Conservation (phyloP, 1,140 invertebrate species). For the Armadillidium nasatum region DNA sequence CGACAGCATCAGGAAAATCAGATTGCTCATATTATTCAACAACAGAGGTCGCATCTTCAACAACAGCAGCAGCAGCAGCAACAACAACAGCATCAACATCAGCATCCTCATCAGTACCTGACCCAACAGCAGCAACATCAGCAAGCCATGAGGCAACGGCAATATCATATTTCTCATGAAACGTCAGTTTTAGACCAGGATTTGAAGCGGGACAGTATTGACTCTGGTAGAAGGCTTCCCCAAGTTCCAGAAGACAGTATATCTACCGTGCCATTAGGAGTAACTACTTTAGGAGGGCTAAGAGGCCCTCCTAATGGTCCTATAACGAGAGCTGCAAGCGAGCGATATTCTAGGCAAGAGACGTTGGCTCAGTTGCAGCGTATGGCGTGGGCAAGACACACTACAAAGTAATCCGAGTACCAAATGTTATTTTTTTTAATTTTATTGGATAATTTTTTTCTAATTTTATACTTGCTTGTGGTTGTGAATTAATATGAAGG, state of each 20-base stretch:
- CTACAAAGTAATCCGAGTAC: slow-evolving; percentile 62
- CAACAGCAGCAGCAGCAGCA: slow-evolving; percentile 52
- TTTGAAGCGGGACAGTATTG: slow-evolving; percentile 42
- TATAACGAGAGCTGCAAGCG: slow-evolving; percentile 74
- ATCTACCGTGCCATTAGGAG: slow-evolving; percentile 36
- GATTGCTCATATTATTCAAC: too few relatives aligned
- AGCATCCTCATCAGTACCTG: slow-evolving; percentile 42
- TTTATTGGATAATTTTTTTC: too few relatives aligned
- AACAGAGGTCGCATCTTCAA: slow-evolving; percentile 35
- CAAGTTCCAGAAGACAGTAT: slow-evolving; percentile 42
- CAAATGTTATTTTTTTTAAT: too few relatives aligned
- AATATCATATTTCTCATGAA: slow-evolving; percentile 35
- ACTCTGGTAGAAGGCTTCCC: slow-evolving; percentile 37
- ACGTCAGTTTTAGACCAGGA: not conserved
- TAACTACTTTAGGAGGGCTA: slow-evolving; percentile 28
- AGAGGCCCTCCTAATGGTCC: slow-evolving; percentile 51
- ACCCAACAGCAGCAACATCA: slow-evolving; percentile 49
- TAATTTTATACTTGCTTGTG: too few relatives aligned
- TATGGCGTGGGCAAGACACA: slow-evolving; percentile 75
- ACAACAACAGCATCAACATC: slow-evolving; percentile 35
- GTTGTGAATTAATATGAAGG: too few relatives aligned
- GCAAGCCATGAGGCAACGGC: slow-evolving; percentile 45
- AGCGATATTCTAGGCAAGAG: slow-evolving; percentile 73
- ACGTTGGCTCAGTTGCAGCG: slow-evolving; percentile 74
- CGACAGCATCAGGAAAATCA: slow-evolving; percentile 12